phyloP scores from a whole-genome alignment of 2,888 invertebrate species.

The Norana najaformis region DNA sequence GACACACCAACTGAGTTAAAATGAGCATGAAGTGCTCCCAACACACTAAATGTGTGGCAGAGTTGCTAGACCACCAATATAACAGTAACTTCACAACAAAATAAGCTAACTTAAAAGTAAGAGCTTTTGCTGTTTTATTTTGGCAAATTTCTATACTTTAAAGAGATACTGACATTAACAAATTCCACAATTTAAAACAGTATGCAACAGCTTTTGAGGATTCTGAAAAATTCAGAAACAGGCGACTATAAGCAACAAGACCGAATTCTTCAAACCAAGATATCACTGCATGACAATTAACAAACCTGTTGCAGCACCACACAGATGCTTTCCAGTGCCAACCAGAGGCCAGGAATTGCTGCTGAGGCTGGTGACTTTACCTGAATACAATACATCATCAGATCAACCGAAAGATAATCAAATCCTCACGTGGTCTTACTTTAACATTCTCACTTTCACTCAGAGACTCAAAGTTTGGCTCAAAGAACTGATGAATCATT shows the following conservation, averaged over 20 bases:
- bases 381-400: constrained; percentile 43
- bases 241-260: background rate
- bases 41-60: background rate
- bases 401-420: background rate
- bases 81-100: background rate
- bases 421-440: background rate
- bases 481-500: background rate
- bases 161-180: background rate
- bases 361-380: constrained; percentile 49
- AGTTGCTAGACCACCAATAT: background rate
- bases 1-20: too few species aligned
- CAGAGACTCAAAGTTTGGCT: background rate
- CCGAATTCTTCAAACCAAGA: background rate
- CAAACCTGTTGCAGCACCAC: constrained; percentile 82
- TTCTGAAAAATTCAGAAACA: background rate
- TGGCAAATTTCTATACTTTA: background rate
- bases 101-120: background rate
- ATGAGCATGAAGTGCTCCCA: too few species aligned
- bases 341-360: constrained; percentile 62
- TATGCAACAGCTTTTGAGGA: too few species aligned
- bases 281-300: background rate
- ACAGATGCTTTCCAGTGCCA: constrained; percentile 84
- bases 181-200: background rate
- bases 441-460: background rate
- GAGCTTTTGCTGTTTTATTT: background rate